Evolutionary conservation across 2,113 vertebrate genomes (phyloP).

Genomic region (Astur gentilis): DNA sequence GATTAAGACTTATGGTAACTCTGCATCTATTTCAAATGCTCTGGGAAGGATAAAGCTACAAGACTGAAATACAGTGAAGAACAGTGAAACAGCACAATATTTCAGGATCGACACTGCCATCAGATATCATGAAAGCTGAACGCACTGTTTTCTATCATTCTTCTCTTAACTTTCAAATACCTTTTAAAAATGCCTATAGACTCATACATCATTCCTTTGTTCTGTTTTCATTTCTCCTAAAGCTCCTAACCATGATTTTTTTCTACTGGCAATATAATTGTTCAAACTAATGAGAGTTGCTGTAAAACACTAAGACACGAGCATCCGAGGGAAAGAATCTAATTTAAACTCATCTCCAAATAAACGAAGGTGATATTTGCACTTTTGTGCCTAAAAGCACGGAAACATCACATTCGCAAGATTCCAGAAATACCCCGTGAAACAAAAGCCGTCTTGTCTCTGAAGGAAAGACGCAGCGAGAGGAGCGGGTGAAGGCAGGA

Average conservation of each 20-base stretch:
- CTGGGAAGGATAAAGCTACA: background rate
- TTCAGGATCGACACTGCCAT: background rate
- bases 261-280: background rate
- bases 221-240: background rate
- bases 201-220: background rate
- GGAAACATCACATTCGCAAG: background rate
- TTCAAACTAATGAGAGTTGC: background rate
- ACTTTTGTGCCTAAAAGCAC: background rate
- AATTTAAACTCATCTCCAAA: background rate
- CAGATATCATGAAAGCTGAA: background rate
- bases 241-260: background rate
- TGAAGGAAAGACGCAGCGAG: background rate
- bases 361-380: background rate
- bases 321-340: background rate
- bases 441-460: background rate
- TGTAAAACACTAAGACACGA: background rate
- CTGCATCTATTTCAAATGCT: background rate
- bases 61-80: background rate
- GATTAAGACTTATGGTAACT: background rate
- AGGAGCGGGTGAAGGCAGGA: background rate
- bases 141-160: background rate
- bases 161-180: background rate
- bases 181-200: background rate
- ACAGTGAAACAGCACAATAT: background rate
- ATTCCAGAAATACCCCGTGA: background rate